These are phyloP conservation scores for Plectrocnemia conspersa DNA, from an alignment of 1,140 invertebrate genomes.

Conservation along the genomic window DNA sequence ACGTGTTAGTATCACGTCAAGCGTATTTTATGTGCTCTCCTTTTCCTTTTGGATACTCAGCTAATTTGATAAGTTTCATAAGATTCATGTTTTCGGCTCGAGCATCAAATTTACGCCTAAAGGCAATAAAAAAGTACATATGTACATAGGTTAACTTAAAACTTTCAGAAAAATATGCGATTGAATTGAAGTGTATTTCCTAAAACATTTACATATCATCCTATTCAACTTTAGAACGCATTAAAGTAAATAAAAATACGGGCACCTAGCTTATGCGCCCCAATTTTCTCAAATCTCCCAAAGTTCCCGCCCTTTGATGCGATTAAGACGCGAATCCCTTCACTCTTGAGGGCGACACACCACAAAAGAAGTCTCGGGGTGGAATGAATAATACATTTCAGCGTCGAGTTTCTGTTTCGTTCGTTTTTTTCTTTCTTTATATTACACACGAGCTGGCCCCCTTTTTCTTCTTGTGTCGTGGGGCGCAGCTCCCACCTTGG, in stretches of 20 bases:
- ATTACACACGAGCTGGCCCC: background rate
- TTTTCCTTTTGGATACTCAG: background rate
- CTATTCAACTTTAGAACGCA: too few relatives aligned
- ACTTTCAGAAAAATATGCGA: too few relatives aligned
- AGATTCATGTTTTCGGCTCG: conserved; percentile 13
- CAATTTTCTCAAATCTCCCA: background rate
- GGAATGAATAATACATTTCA: conserved; percentile 34
- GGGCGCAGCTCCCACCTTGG: background rate
- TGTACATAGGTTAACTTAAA: too few relatives aligned
- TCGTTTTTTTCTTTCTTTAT: conserved; percentile 22
- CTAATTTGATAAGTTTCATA: conserved; percentile 25
- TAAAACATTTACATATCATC: too few relatives aligned
- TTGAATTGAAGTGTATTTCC: too few relatives aligned
- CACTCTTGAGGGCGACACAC: conserved; percentile 22
- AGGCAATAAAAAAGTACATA: too few relatives aligned
- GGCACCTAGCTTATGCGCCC: background rate
- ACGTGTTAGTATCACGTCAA: too few relatives aligned
- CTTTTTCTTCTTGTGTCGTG: conserved; percentile 1
- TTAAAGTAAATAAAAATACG: too few relatives aligned
- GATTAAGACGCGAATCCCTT: conserved; percentile 30
- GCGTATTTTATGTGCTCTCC: background rate
- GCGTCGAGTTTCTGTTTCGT: conserved; percentile 27
- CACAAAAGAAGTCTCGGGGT: conserved; percentile 13
- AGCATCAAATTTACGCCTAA: background rate
- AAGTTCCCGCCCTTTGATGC: conserved; percentile 23